Conservation (phyloP, 2,888 invertebrate species). For the Andricus quercusramuli region DNA sequence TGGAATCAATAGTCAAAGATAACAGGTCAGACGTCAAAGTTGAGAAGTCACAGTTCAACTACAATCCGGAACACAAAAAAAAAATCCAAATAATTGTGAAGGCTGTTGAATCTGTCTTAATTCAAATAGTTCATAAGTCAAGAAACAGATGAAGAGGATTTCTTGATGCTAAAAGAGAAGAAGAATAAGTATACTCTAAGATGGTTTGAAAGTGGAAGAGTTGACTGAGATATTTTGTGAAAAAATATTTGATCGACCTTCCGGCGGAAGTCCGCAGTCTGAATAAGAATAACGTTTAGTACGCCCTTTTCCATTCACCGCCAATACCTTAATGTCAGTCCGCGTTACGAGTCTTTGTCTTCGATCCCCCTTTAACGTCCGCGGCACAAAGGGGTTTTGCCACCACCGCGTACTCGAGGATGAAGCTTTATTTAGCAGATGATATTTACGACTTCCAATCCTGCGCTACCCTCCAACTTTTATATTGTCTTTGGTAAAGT, state of each 20-base stretch:
- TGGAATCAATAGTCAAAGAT: too few species aligned
- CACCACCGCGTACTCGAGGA: slow-evolving; percentile 68
- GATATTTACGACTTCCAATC: slow-evolving; percentile 77
- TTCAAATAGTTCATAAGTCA: too few species aligned
- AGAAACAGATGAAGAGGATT: too few species aligned
- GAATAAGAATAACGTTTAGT: slow-evolving; percentile 53
- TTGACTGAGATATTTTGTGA: slow-evolving; percentile 9
- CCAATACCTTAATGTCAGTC: slow-evolving; percentile 71
- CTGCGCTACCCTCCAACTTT: slow-evolving; percentile 67
- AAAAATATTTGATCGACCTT: slow-evolving; percentile 49
- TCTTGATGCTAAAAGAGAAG: neutral
- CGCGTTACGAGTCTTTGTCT: slow-evolving; percentile 72
- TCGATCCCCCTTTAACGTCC: slow-evolving; percentile 55
- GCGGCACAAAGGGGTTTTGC: slow-evolving; percentile 68
- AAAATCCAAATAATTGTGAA: too few species aligned
- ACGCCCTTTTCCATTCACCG: slow-evolving; percentile 53
- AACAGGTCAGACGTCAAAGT: too few species aligned
- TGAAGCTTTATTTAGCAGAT: slow-evolving; percentile 77
- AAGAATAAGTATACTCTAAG: neutral
- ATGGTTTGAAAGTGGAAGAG: neutral
- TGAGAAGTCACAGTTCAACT: too few species aligned
- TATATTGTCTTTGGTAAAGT: slow-evolving; percentile 73
- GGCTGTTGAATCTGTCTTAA: too few species aligned
- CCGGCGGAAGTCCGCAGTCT: slow-evolving; percentile 51
- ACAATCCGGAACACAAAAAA: too few species aligned